These are phyloP conservation scores for Scolopax mira DNA, from an alignment of 2,113 vertebrate species.

Conservation along the genomic window DNA sequence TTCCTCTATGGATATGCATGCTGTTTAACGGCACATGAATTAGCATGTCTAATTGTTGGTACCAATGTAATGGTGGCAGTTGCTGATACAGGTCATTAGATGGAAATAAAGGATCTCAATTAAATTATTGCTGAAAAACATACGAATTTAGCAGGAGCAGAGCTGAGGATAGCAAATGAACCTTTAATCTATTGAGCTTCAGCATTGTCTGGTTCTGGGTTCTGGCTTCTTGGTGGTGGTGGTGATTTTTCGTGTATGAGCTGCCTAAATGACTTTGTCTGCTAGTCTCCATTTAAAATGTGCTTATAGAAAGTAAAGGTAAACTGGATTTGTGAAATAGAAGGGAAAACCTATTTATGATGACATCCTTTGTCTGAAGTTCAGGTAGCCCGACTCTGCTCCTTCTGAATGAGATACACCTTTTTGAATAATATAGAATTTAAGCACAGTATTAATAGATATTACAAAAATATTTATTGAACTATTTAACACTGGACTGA, in stretches of 20 bases:
- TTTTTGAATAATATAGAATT: background rate
- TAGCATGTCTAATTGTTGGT: background rate
- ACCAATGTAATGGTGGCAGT: background rate
- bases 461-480: background rate
- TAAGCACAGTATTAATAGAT: background rate
- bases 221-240: background rate
- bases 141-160: background rate
- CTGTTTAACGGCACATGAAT: background rate
- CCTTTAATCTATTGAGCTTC: background rate
- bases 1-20: background rate
- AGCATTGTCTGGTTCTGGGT: background rate
- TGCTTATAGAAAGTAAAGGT: background rate
- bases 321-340: constrained; percentile 9
- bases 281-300: background rate
- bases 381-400: background rate
- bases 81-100: constrained; percentile 12
- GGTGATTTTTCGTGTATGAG: background rate
- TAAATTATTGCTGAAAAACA: background rate
- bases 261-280: background rate
- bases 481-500: background rate
- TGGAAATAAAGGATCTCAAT: background rate
- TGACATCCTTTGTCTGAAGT: background rate
- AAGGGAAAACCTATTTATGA: background rate
- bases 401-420: background rate
- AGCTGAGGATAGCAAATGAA: background rate